Evolutionary conservation across 2,113 vertebrate species (phyloP), one percentile per base, ranked within the genome.

Genomic region (Pelodiscus sinensis): DNA sequence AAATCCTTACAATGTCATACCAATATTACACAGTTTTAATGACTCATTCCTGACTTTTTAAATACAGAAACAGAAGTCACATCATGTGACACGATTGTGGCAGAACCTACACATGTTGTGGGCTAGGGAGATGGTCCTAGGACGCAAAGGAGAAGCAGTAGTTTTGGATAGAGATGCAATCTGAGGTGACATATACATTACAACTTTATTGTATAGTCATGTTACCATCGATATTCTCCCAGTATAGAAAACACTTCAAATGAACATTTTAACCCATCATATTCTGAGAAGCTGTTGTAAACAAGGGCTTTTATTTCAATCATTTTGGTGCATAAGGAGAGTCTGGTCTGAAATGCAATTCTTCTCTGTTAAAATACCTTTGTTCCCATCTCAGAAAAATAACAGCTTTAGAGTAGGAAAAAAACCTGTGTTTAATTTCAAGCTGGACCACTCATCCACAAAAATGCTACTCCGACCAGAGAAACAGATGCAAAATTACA

Each of bases 401-500:
- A 96, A 93, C 9, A 92, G 89, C 77, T 97, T 91, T 71, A 77
- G 90, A 79, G 84, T 55, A 93, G 94, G 54, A 94, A 94, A 96
- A 73, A 91, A 86, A 90, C 88, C n/a, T 82, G 55, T 6, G 13
- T 58, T 96, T 95, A 90, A 97, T 96, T 97, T 97, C 94, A 97
- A 95, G 93, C 92, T 93, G 97, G 96, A 97, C 96, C 95, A 82
- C 95, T 97, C 58, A 35, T 62, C 92, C 95, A 95, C 94, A 94
- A 92, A 97, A 97, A 96, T 2, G 4, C 77, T 89, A 80, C 92
- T 88, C 81, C 91, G 97, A 96, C 97, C 94, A 95, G 92, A 96
- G 95, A 98, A 98, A 96, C 97, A 98, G 98, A 97, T 98, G 98
- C 96, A 97, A 92, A 98, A 97, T 98, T 95, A 96, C 93, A 97